Evolutionary conservation across 2,113 vertebrate species (phyloP).

Genomic region (Mesitornis unicolor): DNA sequence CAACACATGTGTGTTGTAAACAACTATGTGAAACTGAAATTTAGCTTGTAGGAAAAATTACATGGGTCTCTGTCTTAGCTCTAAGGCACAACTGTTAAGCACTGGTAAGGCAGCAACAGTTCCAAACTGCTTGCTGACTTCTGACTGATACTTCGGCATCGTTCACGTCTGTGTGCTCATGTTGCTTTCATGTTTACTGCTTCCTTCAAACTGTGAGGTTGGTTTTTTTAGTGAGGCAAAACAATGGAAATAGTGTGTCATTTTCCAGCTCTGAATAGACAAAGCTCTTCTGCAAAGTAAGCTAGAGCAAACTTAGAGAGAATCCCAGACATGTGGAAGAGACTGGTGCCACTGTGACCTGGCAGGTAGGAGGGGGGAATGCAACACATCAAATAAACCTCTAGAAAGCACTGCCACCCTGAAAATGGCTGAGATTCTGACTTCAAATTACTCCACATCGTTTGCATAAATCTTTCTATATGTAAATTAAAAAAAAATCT

Average conservation of each 20-base stretch:
- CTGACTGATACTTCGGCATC: not conserved
- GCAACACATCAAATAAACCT: not conserved
- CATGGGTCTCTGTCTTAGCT: not conserved
- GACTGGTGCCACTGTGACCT: not conserved
- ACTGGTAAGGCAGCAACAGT: not conserved
- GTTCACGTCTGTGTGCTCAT: rapidly evolving
- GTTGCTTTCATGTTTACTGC: not conserved
- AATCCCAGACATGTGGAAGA: not conserved
- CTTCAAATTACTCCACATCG: not conserved
- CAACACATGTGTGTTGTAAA: not conserved
- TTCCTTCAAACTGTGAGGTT: not conserved
- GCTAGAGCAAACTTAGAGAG: not conserved
- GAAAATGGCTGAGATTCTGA: not conserved
- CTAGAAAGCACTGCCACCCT: not conserved
- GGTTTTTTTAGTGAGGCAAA: not conserved
- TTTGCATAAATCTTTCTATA: not conserved
- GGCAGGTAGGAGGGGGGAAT: no score
- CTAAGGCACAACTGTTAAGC: not conserved
- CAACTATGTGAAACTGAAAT: not conserved
- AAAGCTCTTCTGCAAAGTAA: not conserved
- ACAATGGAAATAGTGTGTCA: not conserved
- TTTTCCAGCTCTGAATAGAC: not conserved
- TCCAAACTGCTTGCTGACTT: not conserved
- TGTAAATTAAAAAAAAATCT: not conserved
- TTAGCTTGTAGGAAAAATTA: not conserved